These are phyloP conservation scores for Melanotus villosus DNA, from an alignment of 2,888 invertebrate genomes.

Conservation along the genomic window DNA sequence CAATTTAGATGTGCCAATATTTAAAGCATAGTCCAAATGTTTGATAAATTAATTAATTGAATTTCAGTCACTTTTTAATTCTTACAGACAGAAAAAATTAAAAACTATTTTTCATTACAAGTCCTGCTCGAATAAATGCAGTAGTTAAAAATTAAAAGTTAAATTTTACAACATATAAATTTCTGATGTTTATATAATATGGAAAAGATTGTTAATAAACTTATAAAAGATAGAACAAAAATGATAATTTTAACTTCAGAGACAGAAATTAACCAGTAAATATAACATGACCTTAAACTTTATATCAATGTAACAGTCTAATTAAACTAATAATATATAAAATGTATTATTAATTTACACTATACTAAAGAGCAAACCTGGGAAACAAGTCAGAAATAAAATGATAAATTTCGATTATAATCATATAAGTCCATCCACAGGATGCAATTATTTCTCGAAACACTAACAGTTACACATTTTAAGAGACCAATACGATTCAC, in stretches of 20 bases:
- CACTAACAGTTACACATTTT: conserved; percentile 35
- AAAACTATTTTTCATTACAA: not conserved
- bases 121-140: conserved; percentile 32
- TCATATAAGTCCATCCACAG: conserved; percentile 50
- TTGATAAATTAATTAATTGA: no score
- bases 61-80: conserved; percentile 19
- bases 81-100: not conserved
- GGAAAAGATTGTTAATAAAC: no score
- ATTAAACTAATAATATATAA: conserved; percentile 26
- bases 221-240: no score
- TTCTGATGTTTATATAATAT: no score
- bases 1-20: conserved; percentile 7
- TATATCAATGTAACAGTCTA: conserved; percentile 41
- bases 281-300: conserved; percentile 38
- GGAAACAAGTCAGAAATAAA: conserved; percentile 19
- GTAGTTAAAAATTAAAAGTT: not conserved
- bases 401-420: conserved; percentile 19
- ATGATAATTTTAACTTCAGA: no score
- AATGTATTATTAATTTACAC: conserved; percentile 20
- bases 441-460: conserved; percentile 50
- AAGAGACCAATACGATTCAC: conserved; percentile 44
- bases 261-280: conserved; percentile 22
- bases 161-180: not conserved
- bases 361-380: conserved; percentile 19
- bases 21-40: no score